Evolutionary conservation across 2,888 invertebrate species (phyloP).

Genomic region (Ceramica pisi): DNA sequence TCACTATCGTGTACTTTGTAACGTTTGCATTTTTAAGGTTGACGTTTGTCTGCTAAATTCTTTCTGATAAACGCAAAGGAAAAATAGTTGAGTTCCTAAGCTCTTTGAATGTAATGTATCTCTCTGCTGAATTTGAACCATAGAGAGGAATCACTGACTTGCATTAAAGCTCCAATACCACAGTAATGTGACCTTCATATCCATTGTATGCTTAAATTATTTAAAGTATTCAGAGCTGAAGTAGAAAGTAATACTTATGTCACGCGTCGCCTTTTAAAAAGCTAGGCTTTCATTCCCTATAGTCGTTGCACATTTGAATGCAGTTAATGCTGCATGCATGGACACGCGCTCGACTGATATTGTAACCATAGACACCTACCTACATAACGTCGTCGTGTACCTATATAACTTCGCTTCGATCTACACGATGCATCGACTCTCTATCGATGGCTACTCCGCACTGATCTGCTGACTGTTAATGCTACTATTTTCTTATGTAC

Average conservation of each 20-base stretch:
- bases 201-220: too few relatives aligned
- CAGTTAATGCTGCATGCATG: constrained; percentile 5
- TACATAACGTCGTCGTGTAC: not conserved
- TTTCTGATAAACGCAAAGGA: not conserved
- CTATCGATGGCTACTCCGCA: not conserved
- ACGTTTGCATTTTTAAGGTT: not conserved
- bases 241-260: constrained; percentile 21
- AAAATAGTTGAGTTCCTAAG: not conserved
- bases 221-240: too few relatives aligned
- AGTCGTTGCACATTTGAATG: constrained; percentile 21
- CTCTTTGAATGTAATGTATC: constrained; percentile 22
- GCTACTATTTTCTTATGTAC: too few relatives aligned
- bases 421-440: not conserved
- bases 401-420: not conserved
- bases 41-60: constrained; percentile 4
- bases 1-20: constrained; percentile 7
- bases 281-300: constrained; percentile 15
- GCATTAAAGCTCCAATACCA: too few relatives aligned
- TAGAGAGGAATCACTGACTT: too few relatives aligned
- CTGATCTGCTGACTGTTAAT: constrained; percentile 10
- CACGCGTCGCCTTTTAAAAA: constrained; percentile 8
- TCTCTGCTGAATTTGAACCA: too few relatives aligned
- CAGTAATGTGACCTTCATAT: too few relatives aligned
- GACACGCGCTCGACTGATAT: constrained; percentile 22
- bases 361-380: not conserved